A percentile compares a stretch with the other conserved stretches of the same genome.
Conservation (phyloP, 2,797 vertebrate genomes). For the Gymnoscopelus braueri region DNA sequence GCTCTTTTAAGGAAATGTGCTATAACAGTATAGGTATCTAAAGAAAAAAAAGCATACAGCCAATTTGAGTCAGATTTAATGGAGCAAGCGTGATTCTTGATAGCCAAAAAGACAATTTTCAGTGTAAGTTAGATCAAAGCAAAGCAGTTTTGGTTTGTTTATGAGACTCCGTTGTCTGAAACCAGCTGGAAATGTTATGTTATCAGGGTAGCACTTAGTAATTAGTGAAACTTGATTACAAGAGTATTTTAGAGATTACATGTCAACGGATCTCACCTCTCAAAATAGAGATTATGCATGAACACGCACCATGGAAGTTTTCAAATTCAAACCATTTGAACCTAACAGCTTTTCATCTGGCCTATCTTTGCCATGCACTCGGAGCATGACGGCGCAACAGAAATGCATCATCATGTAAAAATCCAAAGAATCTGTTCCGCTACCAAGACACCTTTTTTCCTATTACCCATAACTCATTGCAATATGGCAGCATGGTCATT, state of each 20-base stretch:
- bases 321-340: no score
- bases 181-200: no score
- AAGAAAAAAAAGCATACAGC: neutral
- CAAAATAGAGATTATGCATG: no score
- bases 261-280: no score
- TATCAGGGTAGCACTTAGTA: no score
- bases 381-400: neutral
- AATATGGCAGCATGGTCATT: neutral
- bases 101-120: neutral
- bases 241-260: no score
- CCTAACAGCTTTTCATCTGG: no score
- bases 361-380: no score
- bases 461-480: neutral
- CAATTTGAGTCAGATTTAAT: neutral
- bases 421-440: neutral
- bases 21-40: neutral
- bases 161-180: no score
- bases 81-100: neutral
- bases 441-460: neutral
- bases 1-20: neutral
- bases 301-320: no score
- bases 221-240: no score
- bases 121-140: neutral
- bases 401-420: constrained; percentile 1
- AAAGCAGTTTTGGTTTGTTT: no score